Base-by-base conservation (phyloP, 2,888 invertebrate species). In the Eulithis testata region DNA sequence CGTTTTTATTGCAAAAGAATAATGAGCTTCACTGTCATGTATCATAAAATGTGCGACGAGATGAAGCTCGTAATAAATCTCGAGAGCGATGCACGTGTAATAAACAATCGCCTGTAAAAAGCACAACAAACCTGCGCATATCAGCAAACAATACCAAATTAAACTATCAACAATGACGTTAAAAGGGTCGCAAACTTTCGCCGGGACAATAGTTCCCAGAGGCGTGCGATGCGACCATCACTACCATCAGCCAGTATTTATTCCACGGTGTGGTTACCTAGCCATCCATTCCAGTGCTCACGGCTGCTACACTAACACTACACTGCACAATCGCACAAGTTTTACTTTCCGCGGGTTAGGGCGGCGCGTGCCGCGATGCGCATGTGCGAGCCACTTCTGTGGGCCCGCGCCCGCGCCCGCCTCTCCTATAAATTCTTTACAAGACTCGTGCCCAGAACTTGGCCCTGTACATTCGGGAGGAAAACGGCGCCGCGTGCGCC, bases 361-460 rank as follows among this genome's bases (percentile, higher is more conserved):
- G 78, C 72, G 69, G 71, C 72, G 65, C 73, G 71, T 75, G 73
- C 70, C 70, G 70, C 64, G 47, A 37, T 56, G 65, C 67, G 56
- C 63, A 66, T 60, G 56, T 66, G 70, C 67, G 62, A 56, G 57
- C 55, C 61, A 68, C 68, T 65, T 65, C 60, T 70, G 60, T 56
- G 63, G 51, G 52, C 60, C 52, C 6, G 31, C 36, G 62, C 66
- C 62, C 66, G 66, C 64, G 72, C 65, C 81, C 83, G 84, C 79
- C 88, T 87, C 89, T 87, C 87, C 88, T 90, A 89, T 88, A 90
- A 87, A 90, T 90, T 91, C 89, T 90, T 88, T 87, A 87, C 85
- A 86, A 88, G 86, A 86, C 91, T 89, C 90, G 91, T 89, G 89
- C 87, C 69, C 88, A 78, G 80, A 79, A 84, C 85, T 83, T 77